Evolutionary conservation across 2,113 vertebrate species (phyloP), one percentile per base, ranked within the genome.

Genomic region (Raphicerus campestris): DNA sequence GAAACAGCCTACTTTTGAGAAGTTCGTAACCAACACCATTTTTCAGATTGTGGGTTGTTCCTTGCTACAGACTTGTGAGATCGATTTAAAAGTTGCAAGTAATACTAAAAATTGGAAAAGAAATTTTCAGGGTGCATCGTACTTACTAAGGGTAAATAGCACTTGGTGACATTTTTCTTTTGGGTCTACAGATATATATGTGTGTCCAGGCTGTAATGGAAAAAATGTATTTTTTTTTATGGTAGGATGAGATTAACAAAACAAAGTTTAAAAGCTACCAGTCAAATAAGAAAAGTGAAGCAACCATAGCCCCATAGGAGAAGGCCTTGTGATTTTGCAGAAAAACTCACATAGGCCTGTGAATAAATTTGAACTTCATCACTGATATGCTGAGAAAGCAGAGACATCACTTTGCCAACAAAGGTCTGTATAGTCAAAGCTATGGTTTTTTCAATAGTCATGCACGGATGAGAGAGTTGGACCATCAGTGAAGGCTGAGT

Each of bases 241-340:
- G 17, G 60, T 39, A 6, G 77, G 19, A 39, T 93, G 77, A 89
- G 60, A 91, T 82, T 80, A 80, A 88, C 83, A 97, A 86, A 91
- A 60, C 13, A 78, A 85, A 96, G 78, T 95, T 91, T 75, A 90
- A 93, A 86, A 97, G 61, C 66, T 73, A 42, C 73, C 28, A 14
- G 56, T 58, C 30, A 87, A 58, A 87, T 7, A 87, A 61, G 16
- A 80, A 95, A 93, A 49, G 16, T 19, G 39, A 87, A 47, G 13
- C 2, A 49, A 35, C 26, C 26, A 17, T 51, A 70, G n/a, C 2
- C 42, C 6, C 0, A 0, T 13, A 20, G 30, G 8, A 49, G 66
- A 30, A 78, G 83, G 32, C 24, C 19, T 30, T 26, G 53, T 7
- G 35, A 55, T 35, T 87, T 45, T 87, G 81, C 16, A 61, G 53